These are phyloP conservation scores for Enteromius thamalakanensis DNA, from an alignment of 2,797 vertebrate species.

Conservation along the genomic window DNA sequence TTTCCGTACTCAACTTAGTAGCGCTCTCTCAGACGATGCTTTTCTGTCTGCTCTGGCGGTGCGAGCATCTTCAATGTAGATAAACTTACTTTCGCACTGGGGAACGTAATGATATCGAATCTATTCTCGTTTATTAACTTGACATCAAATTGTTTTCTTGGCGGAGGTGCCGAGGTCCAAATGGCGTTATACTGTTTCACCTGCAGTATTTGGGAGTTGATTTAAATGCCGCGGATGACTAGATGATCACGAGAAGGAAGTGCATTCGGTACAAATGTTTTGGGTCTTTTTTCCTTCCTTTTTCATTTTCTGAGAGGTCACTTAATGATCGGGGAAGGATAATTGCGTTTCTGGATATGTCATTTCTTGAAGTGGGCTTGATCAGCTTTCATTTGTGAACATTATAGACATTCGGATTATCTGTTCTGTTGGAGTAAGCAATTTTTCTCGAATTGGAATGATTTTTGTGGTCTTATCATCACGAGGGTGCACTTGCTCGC, in stretches of 20 bases:
- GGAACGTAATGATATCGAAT: conserved; percentile 40
- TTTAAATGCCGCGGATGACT: conserved; percentile 68
- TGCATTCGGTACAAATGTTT: conserved; percentile 50
- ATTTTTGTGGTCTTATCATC: conserved; percentile 57
- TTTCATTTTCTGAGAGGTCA: conserved; percentile 16
- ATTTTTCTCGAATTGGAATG: conserved; percentile 56
- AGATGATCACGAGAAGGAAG: conserved; percentile 64
- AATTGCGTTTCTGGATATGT: conserved; percentile 71
- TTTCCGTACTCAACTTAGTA: conserved; percentile 39
- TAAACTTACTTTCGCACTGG: conserved; percentile 47
- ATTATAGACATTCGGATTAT: conserved; percentile 65
- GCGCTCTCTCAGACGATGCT: conserved; percentile 19
- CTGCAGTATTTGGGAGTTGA: conserved; percentile 74
- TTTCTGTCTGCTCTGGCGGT: conserved; percentile 28
- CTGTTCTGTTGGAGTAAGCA: conserved; percentile 63
- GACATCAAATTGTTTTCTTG: conserved; percentile 34
- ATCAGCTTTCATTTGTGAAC: conserved; percentile 54
- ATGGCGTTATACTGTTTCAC: conserved; percentile 62
- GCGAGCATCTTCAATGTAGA: conserved; percentile 37
- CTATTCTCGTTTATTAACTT: conserved; percentile 54
- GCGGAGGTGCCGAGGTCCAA: conserved; percentile 73
- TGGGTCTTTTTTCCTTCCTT: conserved; percentile 35
- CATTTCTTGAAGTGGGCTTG: conserved; percentile 64
- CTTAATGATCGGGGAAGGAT: conserved; percentile 58
- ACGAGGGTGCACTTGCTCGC: conserved; percentile 60